Conservation (phyloP, 2,113 vertebrate genomes). For the Calidris pygmaea region DNA sequence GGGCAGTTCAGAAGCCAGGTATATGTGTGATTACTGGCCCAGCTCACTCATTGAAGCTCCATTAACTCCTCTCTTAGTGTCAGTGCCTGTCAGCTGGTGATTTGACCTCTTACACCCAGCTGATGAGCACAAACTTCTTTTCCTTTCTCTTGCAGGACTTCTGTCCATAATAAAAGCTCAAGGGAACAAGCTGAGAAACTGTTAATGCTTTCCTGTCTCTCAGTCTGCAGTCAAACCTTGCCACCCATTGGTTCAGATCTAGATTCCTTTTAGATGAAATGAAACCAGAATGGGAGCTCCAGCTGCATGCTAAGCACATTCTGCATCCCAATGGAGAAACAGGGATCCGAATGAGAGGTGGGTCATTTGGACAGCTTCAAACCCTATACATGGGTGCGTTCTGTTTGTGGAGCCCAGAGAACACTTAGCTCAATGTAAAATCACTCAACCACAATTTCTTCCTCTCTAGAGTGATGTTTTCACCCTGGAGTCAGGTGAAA, state of each 20-base stretch:
- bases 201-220: background rate
- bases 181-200: background rate
- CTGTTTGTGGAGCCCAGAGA: background rate
- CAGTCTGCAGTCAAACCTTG: background rate
- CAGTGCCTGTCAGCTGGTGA: background rate
- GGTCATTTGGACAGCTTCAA: background rate
- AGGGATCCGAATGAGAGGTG: background rate
- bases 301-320: background rate
- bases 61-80: background rate
- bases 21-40: background rate
- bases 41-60: constrained; percentile 11
- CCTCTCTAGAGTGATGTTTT: background rate
- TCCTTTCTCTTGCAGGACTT: background rate
- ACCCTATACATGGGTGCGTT: rapidly evolving
- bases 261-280: background rate
- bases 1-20: background rate
- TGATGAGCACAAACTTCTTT: background rate
- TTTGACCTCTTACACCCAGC: background rate
- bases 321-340: background rate
- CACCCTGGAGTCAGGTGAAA: background rate
- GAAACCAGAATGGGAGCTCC: background rate
- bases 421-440: background rate
- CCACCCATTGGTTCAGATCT: background rate
- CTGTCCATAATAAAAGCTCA: background rate
- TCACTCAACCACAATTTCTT: background rate